These are phyloP conservation scores for Progne subis DNA, from an alignment of 2,113 vertebrate species.

Conservation along the genomic window DNA sequence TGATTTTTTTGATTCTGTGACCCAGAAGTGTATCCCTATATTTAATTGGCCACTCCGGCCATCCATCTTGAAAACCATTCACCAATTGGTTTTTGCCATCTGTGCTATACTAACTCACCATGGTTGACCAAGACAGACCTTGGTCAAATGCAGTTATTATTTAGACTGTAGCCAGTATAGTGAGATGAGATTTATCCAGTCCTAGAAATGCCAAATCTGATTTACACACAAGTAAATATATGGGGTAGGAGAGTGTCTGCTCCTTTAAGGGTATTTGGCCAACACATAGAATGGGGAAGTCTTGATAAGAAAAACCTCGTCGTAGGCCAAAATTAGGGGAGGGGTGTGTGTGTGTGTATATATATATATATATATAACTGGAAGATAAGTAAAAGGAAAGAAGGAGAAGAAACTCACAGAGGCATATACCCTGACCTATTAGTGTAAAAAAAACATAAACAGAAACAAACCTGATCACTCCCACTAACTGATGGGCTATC, in stretches of 20 bases:
- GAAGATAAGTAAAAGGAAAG: neutral
- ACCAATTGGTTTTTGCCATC: no score
- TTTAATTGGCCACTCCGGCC: no score
- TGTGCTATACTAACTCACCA: no score
- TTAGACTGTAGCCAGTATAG: neutral
- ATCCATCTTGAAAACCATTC: no score
- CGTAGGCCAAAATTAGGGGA: neutral
- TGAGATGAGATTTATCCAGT: neutral
- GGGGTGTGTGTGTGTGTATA: no score
- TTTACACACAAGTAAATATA: neutral
- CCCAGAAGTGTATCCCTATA: no score
- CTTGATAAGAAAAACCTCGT: neutral
- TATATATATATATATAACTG: neutral
- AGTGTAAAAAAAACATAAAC: neutral
- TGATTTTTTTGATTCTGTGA: no score
- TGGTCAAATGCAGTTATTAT: neutral
- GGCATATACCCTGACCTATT: neutral
- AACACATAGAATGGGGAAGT: neutral
- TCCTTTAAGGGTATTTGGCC: neutral
- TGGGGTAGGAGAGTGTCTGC: neutral
- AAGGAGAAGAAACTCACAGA: neutral
- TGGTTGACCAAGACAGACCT: fast-evolving
- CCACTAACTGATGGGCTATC: neutral
- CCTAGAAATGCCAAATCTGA: neutral
- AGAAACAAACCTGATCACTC: neutral